Evolutionary conservation across 1,140 invertebrate species (phyloP), one percentile per base, ranked within the genome.

Genomic region (Cepaea nemoralis): DNA sequence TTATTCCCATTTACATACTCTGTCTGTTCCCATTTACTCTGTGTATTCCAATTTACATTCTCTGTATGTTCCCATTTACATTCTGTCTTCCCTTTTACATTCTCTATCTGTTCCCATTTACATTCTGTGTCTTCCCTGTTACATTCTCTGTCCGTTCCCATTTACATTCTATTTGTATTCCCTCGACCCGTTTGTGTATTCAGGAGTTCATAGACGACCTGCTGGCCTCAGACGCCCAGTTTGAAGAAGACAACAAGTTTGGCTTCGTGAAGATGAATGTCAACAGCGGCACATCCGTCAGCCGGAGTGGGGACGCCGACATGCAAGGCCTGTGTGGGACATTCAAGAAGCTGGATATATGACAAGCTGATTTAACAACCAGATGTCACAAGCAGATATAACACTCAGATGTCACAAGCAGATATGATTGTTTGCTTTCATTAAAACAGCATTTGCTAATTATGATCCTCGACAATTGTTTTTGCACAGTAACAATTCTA

Each of bases 241-340:
- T 77, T 39, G 59, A 37, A 19, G 76, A 77, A 40, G 39, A 77
- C 76, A 77, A 77, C 42, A 77, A 77, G 39, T 77, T 10, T 66
- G 76, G 76, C 5, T 77, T 66, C 31, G 76, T 77, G 8, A 39
- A 39, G 8, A 77, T 77, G 76, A 39, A 50, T n/a, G 33, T 77
- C 16, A 63, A 66, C 55, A 63, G 42, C n/a, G n/a, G n/a, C n/a
- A n/a, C n/a, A n/a, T n/a, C n/a, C n/a, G n/a, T n/a, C n/a, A n/a
- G n/a, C n/a, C n/a, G n/a, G 31, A 48, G 39, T 31, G 59, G 24
- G 31, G 76, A 77, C 31, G 76, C 76, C 16, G 55, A 55, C 12
- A 66, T 77, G n/a, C 31, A 63, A 19, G 76, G 76, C 1, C 59
- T 77, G 22, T 55, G 76, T 27, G 76, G 76, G 10, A 77, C 76